A percentile compares a stretch with the other conserved stretches of the same genome.
phyloP scores from a whole-genome alignment of 1,140 invertebrate species.

The Ceratitis capitata region DNA sequence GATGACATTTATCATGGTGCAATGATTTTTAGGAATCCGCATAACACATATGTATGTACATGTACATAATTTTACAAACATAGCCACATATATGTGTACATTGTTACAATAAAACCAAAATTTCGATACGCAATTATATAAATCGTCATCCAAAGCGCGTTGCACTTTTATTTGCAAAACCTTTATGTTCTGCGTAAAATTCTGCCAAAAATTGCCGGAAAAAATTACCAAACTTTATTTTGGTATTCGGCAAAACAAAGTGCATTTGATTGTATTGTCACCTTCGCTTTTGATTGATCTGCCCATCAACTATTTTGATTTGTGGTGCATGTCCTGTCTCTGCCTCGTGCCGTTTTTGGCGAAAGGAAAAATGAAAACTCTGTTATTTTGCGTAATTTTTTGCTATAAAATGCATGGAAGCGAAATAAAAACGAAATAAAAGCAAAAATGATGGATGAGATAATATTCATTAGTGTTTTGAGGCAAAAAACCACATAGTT shows the following conservation, averaged over 20 bases:
- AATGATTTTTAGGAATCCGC: background rate
- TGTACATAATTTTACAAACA: background rate
- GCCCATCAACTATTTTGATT: background rate
- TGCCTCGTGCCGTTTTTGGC: background rate
- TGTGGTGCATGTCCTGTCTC: background rate
- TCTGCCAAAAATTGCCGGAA: background rate
- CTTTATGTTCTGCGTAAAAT: background rate
- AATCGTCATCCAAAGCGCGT: background rate
- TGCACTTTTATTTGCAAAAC: background rate
- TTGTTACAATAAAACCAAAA: too few species aligned
- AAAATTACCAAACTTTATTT: background rate
- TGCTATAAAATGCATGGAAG: too few species aligned
- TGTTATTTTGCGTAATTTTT: conserved; percentile 3
- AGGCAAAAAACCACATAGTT: background rate
- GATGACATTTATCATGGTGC: background rate
- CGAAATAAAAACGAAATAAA: background rate
- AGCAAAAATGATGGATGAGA: conserved; percentile 40
- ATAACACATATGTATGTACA: background rate
- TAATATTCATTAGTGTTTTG: background rate
- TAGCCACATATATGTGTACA: too few species aligned
- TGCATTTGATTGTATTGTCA: conserved; percentile 34
- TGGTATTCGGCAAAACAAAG: background rate
- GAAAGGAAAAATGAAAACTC: background rate
- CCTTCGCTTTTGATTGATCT: conserved; percentile 24
- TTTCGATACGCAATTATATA: background rate